A percentile compares a stretch with the other conserved stretches of the same genome.
phyloP scores from a whole-genome alignment of 2,888 invertebrate species.

The Belgica antarctica region DNA sequence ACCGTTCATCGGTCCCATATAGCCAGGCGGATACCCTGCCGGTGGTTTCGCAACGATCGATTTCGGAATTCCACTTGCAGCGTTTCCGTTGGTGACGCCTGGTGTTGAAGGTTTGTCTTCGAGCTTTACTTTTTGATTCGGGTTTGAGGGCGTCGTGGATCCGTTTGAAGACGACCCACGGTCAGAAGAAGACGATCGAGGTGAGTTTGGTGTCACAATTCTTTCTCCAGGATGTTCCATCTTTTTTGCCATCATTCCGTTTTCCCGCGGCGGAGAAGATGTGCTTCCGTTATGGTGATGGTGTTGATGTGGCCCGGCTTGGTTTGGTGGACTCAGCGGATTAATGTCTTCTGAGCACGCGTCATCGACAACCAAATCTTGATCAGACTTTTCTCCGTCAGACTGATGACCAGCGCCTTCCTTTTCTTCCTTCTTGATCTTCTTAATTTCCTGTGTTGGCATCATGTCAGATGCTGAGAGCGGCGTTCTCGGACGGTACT shows the following conservation, averaged over 20 bases:
- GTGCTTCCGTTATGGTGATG: slow-evolving; percentile 54
- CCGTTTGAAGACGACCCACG: slow-evolving; percentile 81
- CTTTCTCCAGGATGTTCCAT: slow-evolving; percentile 47
- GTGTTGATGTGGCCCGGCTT: neutral
- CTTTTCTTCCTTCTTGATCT: slow-evolving; percentile 80
- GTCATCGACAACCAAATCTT: slow-evolving; percentile 92
- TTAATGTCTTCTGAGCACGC: slow-evolving; percentile 74
- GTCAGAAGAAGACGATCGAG: slow-evolving; percentile 57
- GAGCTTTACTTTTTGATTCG: slow-evolving; percentile 59
- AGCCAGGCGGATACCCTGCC: slow-evolving; percentile 57
- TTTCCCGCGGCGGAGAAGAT: slow-evolving; percentile 85
- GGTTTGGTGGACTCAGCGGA: slow-evolving; percentile 73
- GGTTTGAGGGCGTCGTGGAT: slow-evolving; percentile 85
- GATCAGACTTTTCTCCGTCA: slow-evolving; percentile 82
- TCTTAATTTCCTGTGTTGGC: slow-evolving; percentile 65
- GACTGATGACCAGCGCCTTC: slow-evolving; percentile 72
- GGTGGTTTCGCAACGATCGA: slow-evolving; percentile 47
- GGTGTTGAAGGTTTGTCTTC: slow-evolving; percentile 89
- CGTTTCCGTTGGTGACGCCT: slow-evolving; percentile 25
- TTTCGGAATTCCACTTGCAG: slow-evolving; percentile 46
- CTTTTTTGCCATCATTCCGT: slow-evolving; percentile 63
- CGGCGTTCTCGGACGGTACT: slow-evolving; percentile 77
- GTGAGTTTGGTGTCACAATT: slow-evolving; percentile 50
- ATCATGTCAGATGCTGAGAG: slow-evolving; percentile 66
- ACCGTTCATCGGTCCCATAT: slow-evolving; percentile 58